Conservation (phyloP, 2,888 invertebrate genomes). For the Leuctra nigra region DNA sequence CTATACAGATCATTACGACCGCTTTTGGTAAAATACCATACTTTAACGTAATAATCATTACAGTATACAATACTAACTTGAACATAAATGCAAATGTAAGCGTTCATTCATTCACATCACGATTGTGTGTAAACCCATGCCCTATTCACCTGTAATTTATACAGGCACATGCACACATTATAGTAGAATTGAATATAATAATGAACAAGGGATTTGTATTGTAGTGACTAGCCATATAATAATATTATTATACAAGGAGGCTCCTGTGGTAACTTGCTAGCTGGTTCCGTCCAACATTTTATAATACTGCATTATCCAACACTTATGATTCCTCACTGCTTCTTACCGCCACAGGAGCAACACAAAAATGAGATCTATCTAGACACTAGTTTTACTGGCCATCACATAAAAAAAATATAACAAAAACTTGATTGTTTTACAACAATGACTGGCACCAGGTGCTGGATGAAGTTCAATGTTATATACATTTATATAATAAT, state of each 20-base stretch:
- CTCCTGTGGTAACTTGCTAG: constrained; percentile 4
- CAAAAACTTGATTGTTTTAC: constrained; percentile 23
- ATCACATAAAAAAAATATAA: constrained; percentile 26
- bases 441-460: constrained; percentile 21
- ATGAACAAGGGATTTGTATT: no score
- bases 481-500: background rate
- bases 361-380: constrained; percentile 24
- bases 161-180: constrained; percentile 20
- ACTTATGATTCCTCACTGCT: background rate
- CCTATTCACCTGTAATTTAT: constrained; percentile 21
- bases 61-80: constrained; percentile 42
- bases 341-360: background rate
- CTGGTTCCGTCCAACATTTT: background rate
- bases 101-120: constrained; percentile 24
- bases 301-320: constrained; percentile 6
- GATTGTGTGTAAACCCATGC: constrained; percentile 27
- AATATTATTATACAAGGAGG: background rate
- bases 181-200: no score
- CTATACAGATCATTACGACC: constrained; percentile 22
- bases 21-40: constrained; percentile 29
- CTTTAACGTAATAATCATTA: constrained; percentile 36
- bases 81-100: constrained; percentile 35
- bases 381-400: constrained; percentile 19
- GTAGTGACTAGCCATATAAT: constrained; percentile 7
- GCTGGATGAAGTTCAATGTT: constrained; percentile 21